Evolutionary conservation across 2,888 invertebrate species (phyloP).

Genomic region (Meandrusa payeni): DNA sequence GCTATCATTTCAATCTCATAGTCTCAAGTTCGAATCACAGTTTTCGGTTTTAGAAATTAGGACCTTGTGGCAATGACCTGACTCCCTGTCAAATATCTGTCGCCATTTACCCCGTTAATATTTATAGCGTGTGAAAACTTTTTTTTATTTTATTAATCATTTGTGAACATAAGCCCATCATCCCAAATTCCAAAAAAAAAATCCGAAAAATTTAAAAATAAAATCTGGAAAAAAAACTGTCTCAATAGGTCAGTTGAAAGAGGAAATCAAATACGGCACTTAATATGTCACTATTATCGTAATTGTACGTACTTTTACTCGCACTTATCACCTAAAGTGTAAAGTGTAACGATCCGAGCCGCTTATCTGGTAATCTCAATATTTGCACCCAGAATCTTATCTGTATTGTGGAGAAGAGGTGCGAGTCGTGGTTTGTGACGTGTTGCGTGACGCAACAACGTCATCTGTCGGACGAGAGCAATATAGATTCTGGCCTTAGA

Average conservation of each 20-base stretch:
- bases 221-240: too few relatives aligned
- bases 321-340: slow-evolving; percentile 63
- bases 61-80: too few relatives aligned
- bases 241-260: slow-evolving; percentile 17
- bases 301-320: slow-evolving; percentile 50
- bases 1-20: too few relatives aligned
- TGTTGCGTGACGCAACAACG: slow-evolving; percentile 51
- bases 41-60: too few relatives aligned
- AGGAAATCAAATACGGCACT: slow-evolving; percentile 17
- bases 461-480: slow-evolving; percentile 30
- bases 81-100: too few relatives aligned
- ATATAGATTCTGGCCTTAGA: slow-evolving; percentile 28
- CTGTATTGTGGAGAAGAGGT: slow-evolving; percentile 52
- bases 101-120: too few relatives aligned
- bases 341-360: slow-evolving; percentile 72
- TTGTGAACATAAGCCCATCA: too few relatives aligned
- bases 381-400: slow-evolving; percentile 62
- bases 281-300: slow-evolving; percentile 34
- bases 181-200: too few relatives aligned
- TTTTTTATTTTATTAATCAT: too few relatives aligned
- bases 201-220: too few relatives aligned
- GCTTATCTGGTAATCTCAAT: slow-evolving; percentile 59
- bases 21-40: too few relatives aligned
- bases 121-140: too few relatives aligned
- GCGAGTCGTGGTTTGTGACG: slow-evolving; percentile 64